These are phyloP conservation scores for Sanderia malayensis DNA, from an alignment of 30 jellyfish, hydroid and myxozoan genomes.

Conservation along the genomic window DNA sequence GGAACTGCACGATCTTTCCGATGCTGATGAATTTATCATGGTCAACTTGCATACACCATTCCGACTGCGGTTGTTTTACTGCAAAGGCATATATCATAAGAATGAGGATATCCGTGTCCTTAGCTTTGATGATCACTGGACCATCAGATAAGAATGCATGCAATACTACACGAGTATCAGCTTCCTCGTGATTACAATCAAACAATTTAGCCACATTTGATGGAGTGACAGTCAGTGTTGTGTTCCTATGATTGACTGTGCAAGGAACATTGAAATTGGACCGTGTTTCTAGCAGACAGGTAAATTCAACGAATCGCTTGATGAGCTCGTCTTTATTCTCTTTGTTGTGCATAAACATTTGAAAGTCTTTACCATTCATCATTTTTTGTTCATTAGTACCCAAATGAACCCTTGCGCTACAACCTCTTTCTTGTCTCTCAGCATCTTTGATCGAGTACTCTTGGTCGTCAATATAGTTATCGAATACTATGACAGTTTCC, in stretches of 20 bases:
- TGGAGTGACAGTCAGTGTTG: background rate
- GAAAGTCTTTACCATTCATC: background rate
- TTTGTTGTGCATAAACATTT: background rate
- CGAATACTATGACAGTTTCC: background rate
- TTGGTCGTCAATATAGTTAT: background rate
- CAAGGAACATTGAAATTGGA: background rate
- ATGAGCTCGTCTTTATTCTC: background rate
- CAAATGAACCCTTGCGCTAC: background rate
- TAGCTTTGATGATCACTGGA: constrained; percentile 2
- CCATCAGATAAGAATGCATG: background rate
- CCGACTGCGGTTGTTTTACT: background rate
- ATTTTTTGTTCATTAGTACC: background rate
- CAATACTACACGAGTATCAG: background rate
- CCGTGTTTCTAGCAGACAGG: background rate
- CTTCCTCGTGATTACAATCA: constrained; percentile 9
- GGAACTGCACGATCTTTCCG: background rate
- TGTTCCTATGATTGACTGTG: background rate
- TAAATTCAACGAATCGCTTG: background rate
- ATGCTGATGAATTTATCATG: background rate
- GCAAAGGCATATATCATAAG: background rate
- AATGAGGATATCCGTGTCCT: background rate
- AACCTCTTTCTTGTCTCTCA: background rate
- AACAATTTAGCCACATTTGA: background rate
- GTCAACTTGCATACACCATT: constrained; percentile 11
- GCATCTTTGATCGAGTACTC: background rate